A percentile compares a stretch with the other conserved stretches of the same genome.
These are phyloP conservation scores for Sinodicranocentrus sp. DNA, from an alignment of 2,888 invertebrate species.

Conservation along the genomic window DNA sequence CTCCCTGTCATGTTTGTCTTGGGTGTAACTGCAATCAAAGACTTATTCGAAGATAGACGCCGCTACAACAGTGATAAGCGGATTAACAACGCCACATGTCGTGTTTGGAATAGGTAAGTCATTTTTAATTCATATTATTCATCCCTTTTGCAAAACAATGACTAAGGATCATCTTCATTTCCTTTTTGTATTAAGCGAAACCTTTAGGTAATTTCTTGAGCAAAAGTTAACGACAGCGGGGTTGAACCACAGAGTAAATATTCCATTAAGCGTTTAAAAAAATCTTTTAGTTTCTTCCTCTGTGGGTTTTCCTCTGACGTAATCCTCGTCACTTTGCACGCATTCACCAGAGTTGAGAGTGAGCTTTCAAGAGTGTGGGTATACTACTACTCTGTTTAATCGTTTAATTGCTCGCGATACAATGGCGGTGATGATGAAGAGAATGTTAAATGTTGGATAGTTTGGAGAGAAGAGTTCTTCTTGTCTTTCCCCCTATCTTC, in stretches of 20 bases:
- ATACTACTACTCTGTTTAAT: slow-evolving; percentile 12
- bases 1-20: slow-evolving; percentile 96
- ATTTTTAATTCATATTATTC: too few relatives aligned
- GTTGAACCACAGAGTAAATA: slow-evolving; percentile 8
- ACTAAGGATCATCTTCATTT: too few relatives aligned
- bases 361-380: too few relatives aligned
- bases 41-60: slow-evolving; percentile 95
- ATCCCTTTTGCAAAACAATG: too few relatives aligned
- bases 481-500: too few relatives aligned
- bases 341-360: not conserved
- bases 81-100: slow-evolving; percentile 94
- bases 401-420: slow-evolving; percentile 8
- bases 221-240: too few relatives aligned
- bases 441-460: too few relatives aligned
- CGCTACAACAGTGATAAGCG: slow-evolving; percentile 94
- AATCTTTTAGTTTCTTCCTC: not conserved
- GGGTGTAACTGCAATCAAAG: slow-evolving; percentile 95
- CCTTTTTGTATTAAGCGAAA: too few relatives aligned
- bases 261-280: slow-evolving; percentile 11
- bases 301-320: slow-evolving; percentile 7
- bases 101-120: slow-evolving; percentile 93
- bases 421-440: not conserved
- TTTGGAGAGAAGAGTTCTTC: too few relatives aligned
- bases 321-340: not conserved
- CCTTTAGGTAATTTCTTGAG: too few relatives aligned